Percentiles rank a stretch among this genome's conserved stretches.
Conservation (phyloP, 2,113 vertebrate species). For the Xerus inauris region DNA sequence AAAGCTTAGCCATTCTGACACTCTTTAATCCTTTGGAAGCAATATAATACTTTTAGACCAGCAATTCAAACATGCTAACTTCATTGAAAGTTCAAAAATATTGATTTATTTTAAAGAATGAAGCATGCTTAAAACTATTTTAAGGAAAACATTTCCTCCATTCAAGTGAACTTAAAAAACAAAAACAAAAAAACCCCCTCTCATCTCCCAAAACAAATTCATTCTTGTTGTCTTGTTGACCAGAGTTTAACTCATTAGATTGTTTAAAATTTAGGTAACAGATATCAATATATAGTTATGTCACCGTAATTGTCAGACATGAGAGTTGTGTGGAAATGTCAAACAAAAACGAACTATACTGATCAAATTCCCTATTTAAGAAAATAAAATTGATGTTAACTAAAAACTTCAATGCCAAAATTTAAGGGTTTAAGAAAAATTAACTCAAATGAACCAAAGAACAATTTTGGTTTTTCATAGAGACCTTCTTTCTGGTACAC, state of each 20-base stretch:
- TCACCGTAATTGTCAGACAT: not conserved
- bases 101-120: not conserved
- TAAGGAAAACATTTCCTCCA: not conserved
- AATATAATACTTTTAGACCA: slow-evolving; percentile 7
- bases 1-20: not conserved
- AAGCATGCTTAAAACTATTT: slow-evolving; percentile 15
- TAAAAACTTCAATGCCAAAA: slow-evolving; percentile 28
- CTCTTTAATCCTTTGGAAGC: not conserved
- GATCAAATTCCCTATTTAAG: not conserved
- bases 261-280: not conserved
- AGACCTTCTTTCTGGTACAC: not conserved
- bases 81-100: not conserved
- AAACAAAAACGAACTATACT: not conserved
- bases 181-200: not conserved
- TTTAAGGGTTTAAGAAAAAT: not conserved
- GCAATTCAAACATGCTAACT: slow-evolving; percentile 25
- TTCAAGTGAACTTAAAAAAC: not conserved
- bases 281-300: not conserved
- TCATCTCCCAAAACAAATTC: not conserved
- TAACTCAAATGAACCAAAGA: slow-evolving; percentile 19
- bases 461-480: not conserved
- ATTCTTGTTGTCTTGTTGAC: not conserved
- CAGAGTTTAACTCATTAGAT: not conserved
- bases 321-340: not conserved
- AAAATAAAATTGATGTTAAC: slow-evolving; percentile 15